Evolutionary conservation across 2,797 vertebrate species (phyloP).

Genomic region (Hoplostethus atlanticus): DNA sequence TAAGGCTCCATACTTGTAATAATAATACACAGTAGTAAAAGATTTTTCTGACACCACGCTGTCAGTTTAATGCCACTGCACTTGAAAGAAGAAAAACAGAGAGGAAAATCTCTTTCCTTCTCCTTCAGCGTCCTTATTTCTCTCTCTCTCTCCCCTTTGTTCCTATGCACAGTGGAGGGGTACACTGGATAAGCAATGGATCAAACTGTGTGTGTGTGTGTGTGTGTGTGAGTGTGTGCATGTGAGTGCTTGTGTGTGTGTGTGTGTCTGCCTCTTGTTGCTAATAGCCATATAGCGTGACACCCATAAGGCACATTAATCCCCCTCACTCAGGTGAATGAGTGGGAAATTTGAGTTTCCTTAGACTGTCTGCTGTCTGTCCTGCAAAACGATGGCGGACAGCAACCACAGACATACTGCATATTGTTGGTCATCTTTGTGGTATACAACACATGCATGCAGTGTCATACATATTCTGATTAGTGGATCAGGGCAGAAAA

Average conservation of each 20-base stretch:
- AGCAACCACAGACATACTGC: conserved; percentile 52
- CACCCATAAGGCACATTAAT: conserved; percentile 61
- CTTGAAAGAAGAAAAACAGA: conserved; percentile 5
- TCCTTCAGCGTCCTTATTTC: conserved; percentile 1
- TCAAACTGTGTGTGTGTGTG: neutral
- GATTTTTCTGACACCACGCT: conserved; percentile 12
- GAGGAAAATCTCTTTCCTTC: neutral
- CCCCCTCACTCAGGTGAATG: conserved; percentile 56
- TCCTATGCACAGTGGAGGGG: neutral
- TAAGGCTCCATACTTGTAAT: conserved; percentile 3
- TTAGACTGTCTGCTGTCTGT: conserved; percentile 14
- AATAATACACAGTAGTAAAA: conserved; percentile 14
- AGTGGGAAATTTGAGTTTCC: conserved; percentile 5
- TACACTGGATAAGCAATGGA: conserved; percentile 25
- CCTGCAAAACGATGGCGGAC: conserved; percentile 52
- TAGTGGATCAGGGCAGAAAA: conserved; percentile 59
- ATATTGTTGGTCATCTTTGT: conserved; percentile 40
- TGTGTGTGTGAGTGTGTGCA: neutral
- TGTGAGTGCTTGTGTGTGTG: conserved; percentile 7
- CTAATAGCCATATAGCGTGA: conserved; percentile 50
- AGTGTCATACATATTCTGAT: conserved; percentile 76
- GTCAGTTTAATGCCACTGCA: conserved; percentile 4
- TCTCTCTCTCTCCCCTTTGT: neutral
- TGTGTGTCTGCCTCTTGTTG: conserved; percentile 11
- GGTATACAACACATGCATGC: conserved; percentile 38